These are phyloP conservation scores for Phyllopteryx taeniolatus DNA, from an alignment of 2,113 vertebrate genomes.

Conservation along the genomic window DNA sequence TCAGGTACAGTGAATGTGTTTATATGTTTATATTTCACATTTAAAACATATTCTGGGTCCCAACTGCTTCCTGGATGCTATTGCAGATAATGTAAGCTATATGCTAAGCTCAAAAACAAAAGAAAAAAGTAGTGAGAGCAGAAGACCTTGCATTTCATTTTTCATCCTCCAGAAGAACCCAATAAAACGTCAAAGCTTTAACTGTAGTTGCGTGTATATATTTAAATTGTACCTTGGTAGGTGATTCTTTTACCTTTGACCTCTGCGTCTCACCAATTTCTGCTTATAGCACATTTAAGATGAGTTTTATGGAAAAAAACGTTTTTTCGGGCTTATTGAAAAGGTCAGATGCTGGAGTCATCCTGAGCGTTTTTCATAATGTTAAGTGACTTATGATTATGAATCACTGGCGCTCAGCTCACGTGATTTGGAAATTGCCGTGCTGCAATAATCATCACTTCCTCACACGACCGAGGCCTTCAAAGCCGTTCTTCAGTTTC, in stretches of 20 bases:
- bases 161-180: no score
- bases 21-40: no score
- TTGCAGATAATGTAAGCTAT: no score
- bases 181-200: not conserved
- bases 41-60: no score
- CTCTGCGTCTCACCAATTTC: not conserved
- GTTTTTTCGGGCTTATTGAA: not conserved
- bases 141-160: no score
- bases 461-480: slow-evolving; percentile 30
- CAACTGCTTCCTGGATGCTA: no score
- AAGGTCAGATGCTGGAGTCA: slow-evolving; percentile 21
- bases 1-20: no score
- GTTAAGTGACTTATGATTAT: slow-evolving; percentile 61
- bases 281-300: not conserved
- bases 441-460: slow-evolving; percentile 39
- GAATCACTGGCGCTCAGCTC: slow-evolving; percentile 52
- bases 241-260: not conserved
- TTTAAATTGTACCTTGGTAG: not conserved
- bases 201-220: not conserved
- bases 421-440: slow-evolving; percentile 45
- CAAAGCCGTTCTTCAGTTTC: slow-evolving; percentile 7
- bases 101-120: no score
- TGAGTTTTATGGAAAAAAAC: not conserved
- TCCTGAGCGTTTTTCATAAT: slow-evolving; percentile 18
- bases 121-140: no score